Evolutionary conservation across 1,140 invertebrate species (phyloP), one percentile per base, ranked within the genome.

Genomic region (Drosophila carrolli): DNA sequence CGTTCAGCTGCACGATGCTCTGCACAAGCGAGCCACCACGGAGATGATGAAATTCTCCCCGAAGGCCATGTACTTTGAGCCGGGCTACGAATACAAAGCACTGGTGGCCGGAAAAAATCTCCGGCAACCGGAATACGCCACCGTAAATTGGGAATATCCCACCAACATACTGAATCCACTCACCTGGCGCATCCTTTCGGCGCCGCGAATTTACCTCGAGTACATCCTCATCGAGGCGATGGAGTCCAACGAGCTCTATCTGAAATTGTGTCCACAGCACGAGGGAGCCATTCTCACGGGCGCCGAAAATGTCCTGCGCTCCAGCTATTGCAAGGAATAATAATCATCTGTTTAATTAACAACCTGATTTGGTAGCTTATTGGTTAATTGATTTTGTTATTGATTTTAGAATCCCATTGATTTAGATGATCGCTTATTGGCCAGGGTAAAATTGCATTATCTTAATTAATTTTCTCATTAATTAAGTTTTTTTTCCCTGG

Each of bases 111-210:
- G 95, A 1, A 93, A 94, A 23, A 94, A 95, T 66, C 93, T 97
- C 1, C 95, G 94, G 1, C 91, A 94, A 47, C 94, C 96, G 1
- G 92, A 92, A 11, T 93, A 94, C 7, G 94, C 95, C 1, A 94
- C 95, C 67, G 94, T 97, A 1, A 94, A 95, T 73, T 97, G 96
- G 96, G 94, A 95, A 75, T 96, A 96, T 74, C 94, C 95, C 65
- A 95, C 95, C 1, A 96, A 95, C 56, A 83, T 97, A 8, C 94
- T 97, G 63, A 97, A 97, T 92, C 96, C 96, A 0, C 94, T 97
- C 41, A 97, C 96, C 0, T 97, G 96, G 97, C 93, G 97, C 59
- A 91, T 97, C 5, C 92, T 97, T 8, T 94, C 95, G 56, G 94
- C 94, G 14, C 95, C 96, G 0, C 94, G 94, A 56, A 94, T 96